Evolutionary conservation across 2,888 invertebrate genomes (phyloP), one percentile per base, ranked within the genome.

Genomic region (Polydrusus pterygomalis): DNA sequence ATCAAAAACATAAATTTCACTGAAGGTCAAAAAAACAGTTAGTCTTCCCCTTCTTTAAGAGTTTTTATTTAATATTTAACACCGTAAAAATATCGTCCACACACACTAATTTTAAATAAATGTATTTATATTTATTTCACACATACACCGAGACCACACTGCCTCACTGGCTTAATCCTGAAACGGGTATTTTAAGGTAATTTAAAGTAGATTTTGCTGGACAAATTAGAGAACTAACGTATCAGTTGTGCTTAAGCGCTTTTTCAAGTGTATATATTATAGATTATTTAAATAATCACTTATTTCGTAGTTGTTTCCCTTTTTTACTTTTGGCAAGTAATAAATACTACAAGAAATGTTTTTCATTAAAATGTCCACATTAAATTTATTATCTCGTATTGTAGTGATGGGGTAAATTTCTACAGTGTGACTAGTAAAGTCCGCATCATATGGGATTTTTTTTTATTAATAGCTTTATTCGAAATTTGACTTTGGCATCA

Each of bases 121-220:
- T 68, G 34, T 76, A 70, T 64, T 71, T 77, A 67, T 78, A 74
- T 78, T 77, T 67, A 71, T 70, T 78, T 60, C 73, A 75, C 70
- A 75, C 75, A 75, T 56, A 75, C 74, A 74, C 67, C 74, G 75
- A 75, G 75, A 73, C 43, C 34, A 71, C 79, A 79, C 75, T 71
- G 49, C 77, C 40, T 45, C 79, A 78, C 77, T 51, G 81, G 81
- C 81, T 82, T 82, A 81, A 80, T 81, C 81, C 81, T 80, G 80
- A 69, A 69, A 68, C 56, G 67, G 54, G 58, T 20, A 77, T 80
- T 34, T 34, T 20, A 82, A 82, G 82, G 82, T 82, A 82, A 82
- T 75, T 79, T 30, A 47, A 56, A 34, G 62, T 60, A 74, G 63
- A 74, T 64, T 72, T 58, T 58, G 63, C 34, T 51, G 62, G 45